phyloP scores from a whole-genome alignment of 1,140 invertebrate species.

The Harpegnathos saltator region DNA sequence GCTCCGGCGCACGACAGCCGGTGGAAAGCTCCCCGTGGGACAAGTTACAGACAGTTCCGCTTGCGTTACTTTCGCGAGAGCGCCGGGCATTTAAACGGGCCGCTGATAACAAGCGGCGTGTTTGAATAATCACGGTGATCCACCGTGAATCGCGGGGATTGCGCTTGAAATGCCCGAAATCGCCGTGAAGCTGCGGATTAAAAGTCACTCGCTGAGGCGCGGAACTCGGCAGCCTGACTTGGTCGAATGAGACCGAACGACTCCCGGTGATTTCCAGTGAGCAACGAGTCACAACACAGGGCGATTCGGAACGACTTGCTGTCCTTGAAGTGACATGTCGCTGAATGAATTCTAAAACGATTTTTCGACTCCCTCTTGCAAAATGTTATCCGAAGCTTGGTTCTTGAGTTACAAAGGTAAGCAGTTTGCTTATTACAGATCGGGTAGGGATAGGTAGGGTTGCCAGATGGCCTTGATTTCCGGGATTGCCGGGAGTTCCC shows the following conservation, averaged over 20 bases:
- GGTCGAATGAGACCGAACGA: conserved; percentile 2
- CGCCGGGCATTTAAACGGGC: conserved; percentile 54
- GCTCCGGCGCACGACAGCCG: conserved; percentile 34
- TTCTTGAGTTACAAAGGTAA: too few relatives aligned
- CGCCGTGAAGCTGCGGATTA: conserved; percentile 40
- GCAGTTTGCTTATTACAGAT: too few relatives aligned
- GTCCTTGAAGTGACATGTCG: too few relatives aligned
- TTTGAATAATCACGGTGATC: conserved; percentile 61
- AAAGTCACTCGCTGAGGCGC: conserved; percentile 36
- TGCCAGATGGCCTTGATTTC: too few relatives aligned
- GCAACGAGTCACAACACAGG: neutral
- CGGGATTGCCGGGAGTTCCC: too few relatives aligned
- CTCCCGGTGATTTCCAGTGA: neutral
- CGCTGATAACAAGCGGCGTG: conserved; percentile 48
- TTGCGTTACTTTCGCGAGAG: conserved; percentile 40
- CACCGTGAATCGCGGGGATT: conserved; percentile 50
- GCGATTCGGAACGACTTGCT: too few relatives aligned
- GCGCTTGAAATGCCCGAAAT: conserved; percentile 29
- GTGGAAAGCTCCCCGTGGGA: conserved; percentile 51
- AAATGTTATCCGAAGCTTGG: too few relatives aligned
- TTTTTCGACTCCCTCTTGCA: too few relatives aligned
- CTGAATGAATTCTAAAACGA: too few relatives aligned
- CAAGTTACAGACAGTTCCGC: conserved; percentile 60
- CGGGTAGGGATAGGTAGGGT: too few relatives aligned
- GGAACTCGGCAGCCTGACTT: conserved; percentile 32